phyloP scores from a whole-genome alignment of 2,888 invertebrate species.

The Drosophila histrio region DNA sequence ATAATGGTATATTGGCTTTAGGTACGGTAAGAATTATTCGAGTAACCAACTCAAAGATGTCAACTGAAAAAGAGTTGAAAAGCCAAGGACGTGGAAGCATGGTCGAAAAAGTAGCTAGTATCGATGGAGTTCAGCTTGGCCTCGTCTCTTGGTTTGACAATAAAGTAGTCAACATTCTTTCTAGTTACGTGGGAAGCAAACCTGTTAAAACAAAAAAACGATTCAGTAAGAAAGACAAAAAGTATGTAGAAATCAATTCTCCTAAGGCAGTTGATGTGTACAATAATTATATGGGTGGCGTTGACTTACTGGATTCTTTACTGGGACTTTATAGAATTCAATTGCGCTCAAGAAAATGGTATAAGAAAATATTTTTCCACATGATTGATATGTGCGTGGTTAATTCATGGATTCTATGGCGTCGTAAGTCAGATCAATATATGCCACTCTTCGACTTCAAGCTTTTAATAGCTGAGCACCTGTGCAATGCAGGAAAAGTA shows the following conservation, averaged over 20 bases:
- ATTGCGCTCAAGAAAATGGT: slow-evolving; percentile 20
- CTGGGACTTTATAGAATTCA: slow-evolving; percentile 23
- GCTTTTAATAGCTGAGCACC: slow-evolving; percentile 33
- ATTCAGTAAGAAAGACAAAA: slow-evolving; percentile 32
- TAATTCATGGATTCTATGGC: slow-evolving; percentile 18
- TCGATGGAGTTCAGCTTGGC: slow-evolving; percentile 27
- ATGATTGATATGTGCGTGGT: slow-evolving; percentile 1
- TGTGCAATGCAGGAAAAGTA: slow-evolving; percentile 20
- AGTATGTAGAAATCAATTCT: slow-evolving; percentile 17
- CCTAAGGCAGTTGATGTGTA: slow-evolving; percentile 24
- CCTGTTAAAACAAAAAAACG: slow-evolving; percentile 22
- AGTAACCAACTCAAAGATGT: no score
- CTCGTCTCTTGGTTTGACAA: slow-evolving; percentile 40
- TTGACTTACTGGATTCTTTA: slow-evolving; percentile 26
- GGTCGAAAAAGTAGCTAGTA: slow-evolving; percentile 28
- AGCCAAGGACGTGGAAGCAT: slow-evolving; percentile 10
- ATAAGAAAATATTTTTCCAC: background rate
- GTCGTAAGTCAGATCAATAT: slow-evolving; percentile 27
- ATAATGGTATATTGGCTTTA: background rate
- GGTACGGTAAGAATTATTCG: no score
- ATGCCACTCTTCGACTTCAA: slow-evolving; percentile 28
- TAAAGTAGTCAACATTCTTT: slow-evolving; percentile 24
- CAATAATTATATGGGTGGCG: no score
- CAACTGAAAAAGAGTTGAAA: no score
- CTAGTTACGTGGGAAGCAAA: slow-evolving; percentile 27